These are phyloP conservation scores for Meles meles DNA, from an alignment of 2,113 vertebrate species.

Conservation along the genomic window DNA sequence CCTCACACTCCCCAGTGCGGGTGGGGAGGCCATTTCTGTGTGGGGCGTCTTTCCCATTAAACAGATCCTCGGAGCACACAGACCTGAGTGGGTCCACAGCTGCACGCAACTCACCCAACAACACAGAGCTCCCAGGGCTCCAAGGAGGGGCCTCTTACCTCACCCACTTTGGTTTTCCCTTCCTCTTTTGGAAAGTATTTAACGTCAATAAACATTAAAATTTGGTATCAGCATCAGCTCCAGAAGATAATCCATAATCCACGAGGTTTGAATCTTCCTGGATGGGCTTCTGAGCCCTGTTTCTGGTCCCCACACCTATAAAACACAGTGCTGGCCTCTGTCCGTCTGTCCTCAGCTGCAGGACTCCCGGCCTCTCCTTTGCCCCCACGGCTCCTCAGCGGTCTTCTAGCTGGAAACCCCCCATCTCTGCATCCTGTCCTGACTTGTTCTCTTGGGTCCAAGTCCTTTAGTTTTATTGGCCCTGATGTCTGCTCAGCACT, in stretches of 20 bases:
- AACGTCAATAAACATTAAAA: background rate
- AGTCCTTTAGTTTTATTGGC: background rate
- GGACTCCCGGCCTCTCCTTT: background rate
- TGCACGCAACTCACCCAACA: background rate
- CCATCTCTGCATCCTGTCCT: background rate
- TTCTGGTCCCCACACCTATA: background rate
- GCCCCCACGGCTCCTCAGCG: rapidly evolving
- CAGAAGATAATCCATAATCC: background rate
- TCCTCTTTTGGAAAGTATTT: background rate
- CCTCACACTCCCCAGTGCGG: background rate
- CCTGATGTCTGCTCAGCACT: background rate
- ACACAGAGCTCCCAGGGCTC: background rate
- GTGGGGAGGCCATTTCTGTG: background rate
- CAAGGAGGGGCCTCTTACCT: background rate
- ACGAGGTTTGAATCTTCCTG: background rate
- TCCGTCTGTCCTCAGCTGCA: background rate
- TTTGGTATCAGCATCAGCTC: background rate
- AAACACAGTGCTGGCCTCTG: background rate
- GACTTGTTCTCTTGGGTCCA: background rate
- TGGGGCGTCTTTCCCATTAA: background rate
- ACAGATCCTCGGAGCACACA: background rate
- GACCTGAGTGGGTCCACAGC: background rate
- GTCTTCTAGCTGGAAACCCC: background rate
- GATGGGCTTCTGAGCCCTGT: background rate
- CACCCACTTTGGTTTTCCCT: background rate